Evolutionary conservation across 2,888 invertebrate species (phyloP).

Genomic region (Aporophyla nigra): DNA sequence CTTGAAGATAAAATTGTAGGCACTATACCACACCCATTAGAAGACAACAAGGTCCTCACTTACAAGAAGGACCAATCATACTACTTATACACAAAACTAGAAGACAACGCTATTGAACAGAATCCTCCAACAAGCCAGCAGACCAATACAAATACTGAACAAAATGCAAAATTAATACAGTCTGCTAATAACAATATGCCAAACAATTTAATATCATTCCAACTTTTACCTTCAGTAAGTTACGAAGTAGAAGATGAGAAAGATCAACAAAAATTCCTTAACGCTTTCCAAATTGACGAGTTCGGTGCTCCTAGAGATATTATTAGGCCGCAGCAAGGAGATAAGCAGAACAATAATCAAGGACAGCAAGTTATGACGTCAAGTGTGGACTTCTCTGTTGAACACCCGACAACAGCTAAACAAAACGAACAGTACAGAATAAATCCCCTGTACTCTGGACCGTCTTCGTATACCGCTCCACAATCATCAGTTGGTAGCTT

Average conservation of each 20-base stretch:
- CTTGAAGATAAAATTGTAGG: constrained; percentile 85
- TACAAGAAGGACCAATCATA: constrained; percentile 87
- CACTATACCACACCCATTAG: constrained; percentile 83
- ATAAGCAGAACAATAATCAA: constrained; percentile 69
- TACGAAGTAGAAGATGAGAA: constrained; percentile 83
- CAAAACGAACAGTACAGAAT: constrained; percentile 70
- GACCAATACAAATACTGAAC: constrained; percentile 50
- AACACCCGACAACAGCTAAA: constrained; percentile 74
- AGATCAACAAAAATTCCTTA: constrained; percentile 81
- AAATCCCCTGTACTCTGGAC: constrained; percentile 81
- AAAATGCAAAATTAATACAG: constrained; percentile 50
- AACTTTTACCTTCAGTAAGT: constrained; percentile 84
- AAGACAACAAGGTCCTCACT: constrained; percentile 83
- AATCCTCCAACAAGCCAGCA: constrained; percentile 64
- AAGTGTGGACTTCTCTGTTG: constrained; percentile 77
- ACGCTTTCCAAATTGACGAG: constrained; percentile 80
- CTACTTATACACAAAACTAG: constrained; percentile 82
- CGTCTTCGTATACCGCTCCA: constrained; percentile 87
- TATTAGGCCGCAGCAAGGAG: constrained; percentile 62
- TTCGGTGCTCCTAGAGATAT: constrained; percentile 78
- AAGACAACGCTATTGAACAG: constrained; percentile 70
- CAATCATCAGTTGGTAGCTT: constrained; percentile 85
- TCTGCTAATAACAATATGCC: constrained; percentile 35
- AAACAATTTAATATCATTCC: constrained; percentile 73
- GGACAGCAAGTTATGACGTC: constrained; percentile 71